These are phyloP conservation scores for Montipora capitata DNA, from an alignment of 92 coral and sea anemone genomes.

Conservation along the genomic window DNA sequence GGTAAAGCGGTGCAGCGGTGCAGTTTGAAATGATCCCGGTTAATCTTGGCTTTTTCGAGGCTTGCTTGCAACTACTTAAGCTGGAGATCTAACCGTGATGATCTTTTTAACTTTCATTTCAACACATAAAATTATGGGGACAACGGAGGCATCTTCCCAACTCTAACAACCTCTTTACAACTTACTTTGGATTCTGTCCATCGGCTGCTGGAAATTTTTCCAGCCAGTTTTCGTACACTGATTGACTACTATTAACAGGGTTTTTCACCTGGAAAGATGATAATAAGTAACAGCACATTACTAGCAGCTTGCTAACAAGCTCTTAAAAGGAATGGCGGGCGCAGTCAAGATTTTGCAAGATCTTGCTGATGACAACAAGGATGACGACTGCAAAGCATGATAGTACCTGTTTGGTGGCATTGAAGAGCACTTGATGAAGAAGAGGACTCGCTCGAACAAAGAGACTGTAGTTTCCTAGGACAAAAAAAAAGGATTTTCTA, in stretches of 20 bases:
- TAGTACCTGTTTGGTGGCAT: slow-evolving; percentile 88
- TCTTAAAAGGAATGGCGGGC: too few species aligned
- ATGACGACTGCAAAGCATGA: neutral
- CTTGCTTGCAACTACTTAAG: too few species aligned
- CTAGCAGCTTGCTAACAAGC: neutral
- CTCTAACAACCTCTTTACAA: neutral
- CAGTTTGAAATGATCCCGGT: too few species aligned
- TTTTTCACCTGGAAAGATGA: slow-evolving; percentile 79
- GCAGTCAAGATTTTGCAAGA: neutral
- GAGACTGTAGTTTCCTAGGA: slow-evolving; percentile 88
- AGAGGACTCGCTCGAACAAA: slow-evolving; percentile 93
- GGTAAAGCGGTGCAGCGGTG: too few species aligned
- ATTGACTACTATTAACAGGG: slow-evolving; percentile 73
- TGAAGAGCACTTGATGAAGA: slow-evolving; percentile 82
- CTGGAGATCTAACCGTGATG: too few species aligned
- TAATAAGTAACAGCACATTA: neutral
- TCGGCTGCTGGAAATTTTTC: slow-evolving; percentile 86
- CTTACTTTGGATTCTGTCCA: slow-evolving; percentile 74
- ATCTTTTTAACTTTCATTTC: too few species aligned
- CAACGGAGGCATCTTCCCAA: too few species aligned
- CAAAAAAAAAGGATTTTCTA: neutral
- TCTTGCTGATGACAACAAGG: neutral
- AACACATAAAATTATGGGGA: too few species aligned
- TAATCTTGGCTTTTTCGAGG: too few species aligned
- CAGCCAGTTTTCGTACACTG: slow-evolving; percentile 92